A percentile compares a stretch with the other conserved stretches of the same genome.
phyloP scores from a whole-genome alignment of 2,113 vertebrate species.

The Etia nguti region DNA sequence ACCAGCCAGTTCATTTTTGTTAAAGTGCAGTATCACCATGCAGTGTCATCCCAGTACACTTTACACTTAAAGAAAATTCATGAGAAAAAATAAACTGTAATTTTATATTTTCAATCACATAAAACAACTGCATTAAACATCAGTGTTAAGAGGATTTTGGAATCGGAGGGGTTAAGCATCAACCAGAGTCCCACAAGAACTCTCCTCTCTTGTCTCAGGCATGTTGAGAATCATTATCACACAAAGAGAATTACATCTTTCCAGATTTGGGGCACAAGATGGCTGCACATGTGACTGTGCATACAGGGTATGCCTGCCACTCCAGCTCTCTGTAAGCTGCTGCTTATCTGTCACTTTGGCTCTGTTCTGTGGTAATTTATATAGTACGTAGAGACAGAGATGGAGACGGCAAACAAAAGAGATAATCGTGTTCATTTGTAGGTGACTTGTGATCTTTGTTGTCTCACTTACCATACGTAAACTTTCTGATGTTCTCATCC shows the following conservation, averaged over 20 bases:
- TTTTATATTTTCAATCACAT: background rate
- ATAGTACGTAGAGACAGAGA: background rate
- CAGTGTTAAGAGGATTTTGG: background rate
- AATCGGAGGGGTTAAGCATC: conserved; percentile 18
- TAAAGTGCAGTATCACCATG: background rate
- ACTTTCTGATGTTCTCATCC: background rate
- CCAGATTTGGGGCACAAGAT: conserved; percentile 57
- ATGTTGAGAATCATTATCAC: conserved; percentile 44
- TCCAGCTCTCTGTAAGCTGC: conserved; percentile 26
- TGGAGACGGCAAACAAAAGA: conserved; percentile 9
- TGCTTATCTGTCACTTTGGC: conserved; percentile 24
- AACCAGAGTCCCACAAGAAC: conserved; percentile 21
- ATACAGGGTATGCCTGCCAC: conserved; percentile 23
- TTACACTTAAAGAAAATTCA: background rate
- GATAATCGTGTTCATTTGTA: conserved; percentile 20
- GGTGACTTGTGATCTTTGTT: conserved; percentile 8
- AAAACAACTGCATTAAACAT: background rate
- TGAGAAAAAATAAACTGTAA: background rate
- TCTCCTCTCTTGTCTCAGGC: conserved; percentile 18
- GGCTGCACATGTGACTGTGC: conserved; percentile 46
- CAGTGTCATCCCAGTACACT: background rate
- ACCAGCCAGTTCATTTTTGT: background rate
- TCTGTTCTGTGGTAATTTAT: conserved; percentile 19
- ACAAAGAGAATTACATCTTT: conserved; percentile 45
- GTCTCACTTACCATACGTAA: background rate